Percentiles rank a stretch among this genome's conserved stretches.
These are phyloP conservation scores for Conchocele bisecta DNA, from an alignment of 2,888 invertebrate genomes.

Conservation along the genomic window DNA sequence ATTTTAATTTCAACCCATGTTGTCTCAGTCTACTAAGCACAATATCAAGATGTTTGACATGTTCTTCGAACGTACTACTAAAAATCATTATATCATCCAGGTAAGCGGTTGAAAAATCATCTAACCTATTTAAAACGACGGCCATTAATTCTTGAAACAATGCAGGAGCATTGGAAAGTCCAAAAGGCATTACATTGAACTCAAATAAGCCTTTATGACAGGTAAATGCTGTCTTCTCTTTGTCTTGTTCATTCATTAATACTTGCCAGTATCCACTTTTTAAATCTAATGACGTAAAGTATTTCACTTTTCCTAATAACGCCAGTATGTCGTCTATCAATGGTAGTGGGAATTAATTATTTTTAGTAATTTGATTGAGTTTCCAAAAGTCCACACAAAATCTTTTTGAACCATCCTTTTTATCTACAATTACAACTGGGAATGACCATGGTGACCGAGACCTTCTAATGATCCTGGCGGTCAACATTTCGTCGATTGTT, in stretches of 20 bases:
- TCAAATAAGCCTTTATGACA: conserved; percentile 32
- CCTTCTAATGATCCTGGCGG: conserved; percentile 13
- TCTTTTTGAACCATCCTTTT: conserved; percentile 19
- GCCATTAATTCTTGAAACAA: conserved; percentile 35
- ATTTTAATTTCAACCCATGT: conserved; percentile 26
- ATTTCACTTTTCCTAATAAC: conserved; percentile 27
- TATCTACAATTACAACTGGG: conserved; percentile 38
- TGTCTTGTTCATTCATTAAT: background rate
- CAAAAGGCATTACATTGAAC: conserved; percentile 40
- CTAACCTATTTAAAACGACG: conserved; percentile 30
- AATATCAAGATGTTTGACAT: conserved; percentile 31
- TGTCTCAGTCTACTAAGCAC: conserved; percentile 39
- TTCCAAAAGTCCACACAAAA: conserved; percentile 16
- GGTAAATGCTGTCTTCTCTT: conserved; percentile 14
- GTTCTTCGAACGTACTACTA: conserved; percentile 37
- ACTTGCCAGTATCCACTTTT: conserved; percentile 49
- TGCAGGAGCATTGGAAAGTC: conserved; percentile 29
- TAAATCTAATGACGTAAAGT: conserved; percentile 34
- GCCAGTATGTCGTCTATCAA: conserved; percentile 11
- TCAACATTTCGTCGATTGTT: conserved; percentile 36
- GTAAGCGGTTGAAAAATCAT: conserved; percentile 38
- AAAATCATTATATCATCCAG: conserved; percentile 55
- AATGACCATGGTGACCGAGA: conserved; percentile 35
- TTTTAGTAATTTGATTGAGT: conserved; percentile 18
- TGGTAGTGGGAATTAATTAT: conserved; percentile 27